Percentiles rank a stretch among this genome's conserved stretches.
phyloP scores from a whole-genome alignment of 2,888 invertebrate genomes.

The Caenorhabditis plicata region DNA sequence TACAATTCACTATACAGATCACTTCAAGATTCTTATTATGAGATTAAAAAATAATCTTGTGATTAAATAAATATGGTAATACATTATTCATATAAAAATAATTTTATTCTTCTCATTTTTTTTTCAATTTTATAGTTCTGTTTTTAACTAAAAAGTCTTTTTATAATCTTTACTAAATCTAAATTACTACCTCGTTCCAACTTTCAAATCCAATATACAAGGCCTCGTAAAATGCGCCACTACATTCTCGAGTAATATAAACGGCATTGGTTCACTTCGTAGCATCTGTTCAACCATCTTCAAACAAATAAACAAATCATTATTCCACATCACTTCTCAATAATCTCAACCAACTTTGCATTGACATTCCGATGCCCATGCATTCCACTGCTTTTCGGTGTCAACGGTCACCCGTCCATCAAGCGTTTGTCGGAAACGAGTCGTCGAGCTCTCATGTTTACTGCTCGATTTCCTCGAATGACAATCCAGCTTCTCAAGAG shows the following conservation, averaged over 20 bases:
- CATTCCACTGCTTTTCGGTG: conserved; percentile 34
- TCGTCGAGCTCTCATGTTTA: conserved; percentile 29
- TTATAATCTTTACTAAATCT: not conserved
- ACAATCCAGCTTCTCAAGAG: conserved; percentile 23
- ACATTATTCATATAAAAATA: too few relatives aligned
- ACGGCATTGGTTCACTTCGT: conserved; percentile 56
- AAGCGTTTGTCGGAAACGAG: conserved; percentile 13
- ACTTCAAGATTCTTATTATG: too few relatives aligned
- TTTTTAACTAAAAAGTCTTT: not conserved
- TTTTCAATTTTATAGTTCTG: not conserved
- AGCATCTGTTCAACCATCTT: conserved; percentile 57
- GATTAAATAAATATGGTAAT: too few relatives aligned
- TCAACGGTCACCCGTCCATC: conserved; percentile 42
- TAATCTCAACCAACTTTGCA: too few relatives aligned
- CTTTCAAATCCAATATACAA: conserved; percentile 86
- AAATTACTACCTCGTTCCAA: too few relatives aligned
- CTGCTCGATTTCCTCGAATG: conserved; percentile 26
- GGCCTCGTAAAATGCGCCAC: conserved; percentile 70
- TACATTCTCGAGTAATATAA: conserved; percentile 72
- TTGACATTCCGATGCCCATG: conserved; percentile 43
- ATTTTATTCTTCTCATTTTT: too few relatives aligned
- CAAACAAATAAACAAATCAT: too few relatives aligned
- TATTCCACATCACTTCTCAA: too few relatives aligned
- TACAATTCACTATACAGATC: too few relatives aligned
- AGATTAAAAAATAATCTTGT: too few relatives aligned